Conservation (phyloP, 2,797 vertebrate species). For the Molothrus aeneus region DNA sequence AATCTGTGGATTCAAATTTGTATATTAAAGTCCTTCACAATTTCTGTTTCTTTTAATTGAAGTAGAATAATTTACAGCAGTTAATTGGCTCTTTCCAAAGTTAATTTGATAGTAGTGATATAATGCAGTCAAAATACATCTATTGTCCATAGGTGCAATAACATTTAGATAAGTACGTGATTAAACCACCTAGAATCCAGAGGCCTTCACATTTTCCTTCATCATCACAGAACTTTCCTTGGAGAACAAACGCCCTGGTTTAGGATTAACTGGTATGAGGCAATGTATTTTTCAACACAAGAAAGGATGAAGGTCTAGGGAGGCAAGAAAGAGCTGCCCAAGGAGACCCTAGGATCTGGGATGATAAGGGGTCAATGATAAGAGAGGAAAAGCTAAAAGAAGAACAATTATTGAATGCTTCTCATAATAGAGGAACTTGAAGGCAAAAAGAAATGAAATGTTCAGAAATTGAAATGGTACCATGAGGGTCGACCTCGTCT, state of each 20-base stretch:
- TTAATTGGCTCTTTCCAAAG: constrained; percentile 75
- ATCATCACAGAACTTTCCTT: background rate
- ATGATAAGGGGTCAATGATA: background rate
- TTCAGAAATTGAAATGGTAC: background rate
- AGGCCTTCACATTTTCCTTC: background rate
- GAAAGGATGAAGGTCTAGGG: background rate
- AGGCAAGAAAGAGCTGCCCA: background rate
- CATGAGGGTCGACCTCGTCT: background rate
- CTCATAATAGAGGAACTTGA: background rate
- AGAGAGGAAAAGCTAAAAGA: background rate
- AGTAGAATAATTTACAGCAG: constrained; percentile 74
- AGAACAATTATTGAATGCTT: background rate
- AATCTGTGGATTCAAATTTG: constrained; percentile 66
- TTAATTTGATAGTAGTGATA: constrained; percentile 74
- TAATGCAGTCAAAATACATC: constrained; percentile 54
- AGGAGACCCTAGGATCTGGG: background rate
- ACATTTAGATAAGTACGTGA: constrained; percentile 61
- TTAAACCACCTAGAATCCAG: constrained; percentile 34
- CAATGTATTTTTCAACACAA: background rate
- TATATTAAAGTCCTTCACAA: constrained; percentile 53
- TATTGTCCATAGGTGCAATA: constrained; percentile 38
- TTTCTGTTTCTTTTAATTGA: constrained; percentile 75
- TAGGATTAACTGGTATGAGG: background rate
- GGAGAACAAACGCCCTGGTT: background rate
- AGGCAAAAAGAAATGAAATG: background rate